A percentile compares a stretch with the other conserved stretches of the same genome.
Evolutionary conservation across 2,888 invertebrate species (phyloP).

Genomic region (Bibio marci): DNA sequence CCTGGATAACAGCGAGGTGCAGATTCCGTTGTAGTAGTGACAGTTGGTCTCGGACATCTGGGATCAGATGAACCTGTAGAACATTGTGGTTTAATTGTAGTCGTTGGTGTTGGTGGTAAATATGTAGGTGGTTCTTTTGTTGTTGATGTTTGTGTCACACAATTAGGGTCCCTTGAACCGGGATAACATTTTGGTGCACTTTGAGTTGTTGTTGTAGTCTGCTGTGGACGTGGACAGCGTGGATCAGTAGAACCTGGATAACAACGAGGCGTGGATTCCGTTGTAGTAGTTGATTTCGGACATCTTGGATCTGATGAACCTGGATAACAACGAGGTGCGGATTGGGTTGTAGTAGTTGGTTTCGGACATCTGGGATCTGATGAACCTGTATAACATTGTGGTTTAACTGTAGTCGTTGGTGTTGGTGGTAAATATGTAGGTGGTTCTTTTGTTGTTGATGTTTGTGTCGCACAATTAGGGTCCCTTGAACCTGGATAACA

Average conservation of each 20-base stretch:
- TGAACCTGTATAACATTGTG: conserved; percentile 25
- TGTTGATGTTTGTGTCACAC: conserved; percentile 13
- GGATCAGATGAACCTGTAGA: conserved; percentile 24
- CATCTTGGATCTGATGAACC: conserved; percentile 22
- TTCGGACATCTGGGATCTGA: conserved; percentile 24
- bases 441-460: conserved; percentile 9
- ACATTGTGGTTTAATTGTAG: conserved; percentile 16
- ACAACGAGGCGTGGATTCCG: conserved; percentile 20
- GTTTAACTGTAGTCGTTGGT: conserved; percentile 9
- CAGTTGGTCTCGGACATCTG: conserved; percentile 16
- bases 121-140: conserved; percentile 6
- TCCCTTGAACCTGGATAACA: conserved; percentile 20
- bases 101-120: conserved; percentile 2
- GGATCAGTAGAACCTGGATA: conserved; percentile 23
- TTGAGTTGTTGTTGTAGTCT: conserved; percentile 15
- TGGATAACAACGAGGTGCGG: conserved; percentile 18
- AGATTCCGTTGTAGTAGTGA: conserved; percentile 12
- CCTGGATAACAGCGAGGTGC: conserved; percentile 18
- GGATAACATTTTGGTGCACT: conserved; percentile 17
- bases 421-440: conserved; percentile 10
- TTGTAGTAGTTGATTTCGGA: conserved; percentile 16
- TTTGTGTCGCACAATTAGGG: conserved; percentile 18
- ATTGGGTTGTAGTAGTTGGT: conserved; percentile 11
- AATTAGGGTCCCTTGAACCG: conserved; percentile 20
- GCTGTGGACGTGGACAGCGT: conserved; percentile 27